These are phyloP conservation scores for Mormyrus iriodes DNA, from an alignment of 2,113 vertebrate species.

Conservation along the genomic window DNA sequence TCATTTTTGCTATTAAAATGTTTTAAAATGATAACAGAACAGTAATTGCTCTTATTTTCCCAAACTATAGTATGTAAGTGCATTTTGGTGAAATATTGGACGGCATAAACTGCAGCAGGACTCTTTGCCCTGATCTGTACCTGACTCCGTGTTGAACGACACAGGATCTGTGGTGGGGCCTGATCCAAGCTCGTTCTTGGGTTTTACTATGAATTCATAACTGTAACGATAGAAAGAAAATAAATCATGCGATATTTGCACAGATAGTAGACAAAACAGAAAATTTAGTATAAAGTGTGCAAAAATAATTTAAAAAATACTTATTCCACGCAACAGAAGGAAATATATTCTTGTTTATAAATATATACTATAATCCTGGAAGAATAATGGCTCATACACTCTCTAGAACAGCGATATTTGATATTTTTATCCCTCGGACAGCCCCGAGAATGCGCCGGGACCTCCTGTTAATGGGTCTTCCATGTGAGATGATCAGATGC, in stretches of 20 bases:
- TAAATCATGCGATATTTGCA: neutral
- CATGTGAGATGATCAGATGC: constrained; percentile 31
- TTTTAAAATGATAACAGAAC: neutral
- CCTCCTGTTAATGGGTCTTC: constrained; percentile 34
- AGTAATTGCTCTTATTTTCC: neutral
- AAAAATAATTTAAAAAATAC: constrained; percentile 18
- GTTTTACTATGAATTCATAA: constrained; percentile 87
- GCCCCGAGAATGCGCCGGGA: constrained; percentile 8
- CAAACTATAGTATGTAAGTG: neutral
- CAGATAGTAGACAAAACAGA: neutral
- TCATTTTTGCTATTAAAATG: neutral
- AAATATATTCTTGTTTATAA: constrained; percentile 15
- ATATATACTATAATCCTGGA: neutral
- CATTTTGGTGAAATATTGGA: neutral
- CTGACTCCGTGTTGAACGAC: constrained; percentile 87
- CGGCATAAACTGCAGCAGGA: neutral
- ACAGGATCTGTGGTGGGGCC: constrained; percentile 79
- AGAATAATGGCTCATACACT: constrained; percentile 14
- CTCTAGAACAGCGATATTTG: constrained; percentile 23
- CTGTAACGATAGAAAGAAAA: constrained; percentile 50
- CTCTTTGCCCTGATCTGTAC: constrained; percentile 50
- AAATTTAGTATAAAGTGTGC: neutral
- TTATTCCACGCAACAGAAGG: constrained; percentile 5
- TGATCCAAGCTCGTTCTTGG: constrained; percentile 79
- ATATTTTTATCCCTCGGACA: constrained; percentile 30